Evolutionary conservation across 2,888 invertebrate species (phyloP), one percentile per base, ranked within the genome.

Genomic region (Drosophila paucipuncta): DNA sequence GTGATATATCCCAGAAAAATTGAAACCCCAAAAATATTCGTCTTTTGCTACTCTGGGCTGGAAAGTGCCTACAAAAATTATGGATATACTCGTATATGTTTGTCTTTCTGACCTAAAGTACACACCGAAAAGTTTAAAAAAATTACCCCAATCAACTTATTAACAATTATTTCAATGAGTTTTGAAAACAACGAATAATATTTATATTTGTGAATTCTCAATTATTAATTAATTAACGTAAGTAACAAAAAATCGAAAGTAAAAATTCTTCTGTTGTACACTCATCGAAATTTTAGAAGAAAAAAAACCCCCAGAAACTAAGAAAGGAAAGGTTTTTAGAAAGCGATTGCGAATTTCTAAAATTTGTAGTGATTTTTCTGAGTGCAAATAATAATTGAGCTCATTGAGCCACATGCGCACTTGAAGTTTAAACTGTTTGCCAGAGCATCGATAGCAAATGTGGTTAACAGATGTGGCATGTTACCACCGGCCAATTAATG

Each of bases 401-500:
- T 61, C 39, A 28, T 69, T 41, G 58, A 71, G 64, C 11, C 76
- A 76, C 22, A 63, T 74, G 76, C 59, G 50, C 54, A 62, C 49
- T 67, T 66, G 37, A 58, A 65, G 82, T 53, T 52, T 37, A n/a
- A 47, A 18, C 47, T 30, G 31, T 63, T 65, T 53, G 16, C n/a
- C n/a, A 22, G 53, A 53, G 7, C 61, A 68, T 58, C 60, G 64
- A 75, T 68, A 60, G 47, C 62, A 55, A 53, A 70, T 74, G 61
- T 65, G 22, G 53, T 59, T 77, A 79, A 73, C 82, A 73, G 37
- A 52, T 33, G 25, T 66, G 64, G 74, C 77, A 59, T 55, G 74
- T 64, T 57, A 64, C 41, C 41, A 43, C 57, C 59, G 52, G 60
- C 63, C 78, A 91, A 82, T 87, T 90, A 80, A 62, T 67, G 65